These are phyloP conservation scores for Eledone cirrhosa DNA, from an alignment of 2,888 invertebrate species.

Conservation along the genomic window DNA sequence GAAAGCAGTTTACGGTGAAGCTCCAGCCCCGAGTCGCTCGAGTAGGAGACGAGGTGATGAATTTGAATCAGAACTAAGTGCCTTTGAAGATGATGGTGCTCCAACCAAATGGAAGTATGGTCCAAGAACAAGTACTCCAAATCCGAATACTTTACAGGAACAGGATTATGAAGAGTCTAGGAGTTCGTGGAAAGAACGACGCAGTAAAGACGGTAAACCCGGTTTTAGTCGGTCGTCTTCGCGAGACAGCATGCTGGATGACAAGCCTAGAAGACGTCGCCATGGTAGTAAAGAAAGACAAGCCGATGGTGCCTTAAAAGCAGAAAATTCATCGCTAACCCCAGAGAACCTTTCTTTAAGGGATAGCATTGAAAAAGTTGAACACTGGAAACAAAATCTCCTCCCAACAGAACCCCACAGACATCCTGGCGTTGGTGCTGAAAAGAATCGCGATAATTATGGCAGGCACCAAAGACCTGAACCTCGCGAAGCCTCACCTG, in stretches of 20 bases:
- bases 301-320: not conserved
- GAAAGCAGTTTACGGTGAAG: constrained; percentile 55
- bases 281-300: constrained; percentile 52
- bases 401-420: constrained; percentile 37
- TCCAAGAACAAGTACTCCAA: constrained; percentile 53
- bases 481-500: constrained; percentile 35
- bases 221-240: constrained; percentile 53
- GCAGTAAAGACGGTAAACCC: constrained; percentile 24
- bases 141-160: constrained; percentile 38
- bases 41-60: constrained; percentile 31
- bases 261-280: constrained; percentile 46
- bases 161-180: constrained; percentile 34
- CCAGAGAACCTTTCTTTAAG: constrained; percentile 59
- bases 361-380: constrained; percentile 65
- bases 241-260: constrained; percentile 55
- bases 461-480: constrained; percentile 36
- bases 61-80: constrained; percentile 34
- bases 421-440: constrained; percentile 14
- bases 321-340: constrained; percentile 48
- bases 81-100: constrained; percentile 39
- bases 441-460: constrained; percentile 14
- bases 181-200: constrained; percentile 36
- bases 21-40: constrained; percentile 34
- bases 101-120: constrained; percentile 34
- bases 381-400: constrained; percentile 62